phyloP scores from a whole-genome alignment of 1,140 invertebrate genomes.

The Heliconius eleuchia region DNA sequence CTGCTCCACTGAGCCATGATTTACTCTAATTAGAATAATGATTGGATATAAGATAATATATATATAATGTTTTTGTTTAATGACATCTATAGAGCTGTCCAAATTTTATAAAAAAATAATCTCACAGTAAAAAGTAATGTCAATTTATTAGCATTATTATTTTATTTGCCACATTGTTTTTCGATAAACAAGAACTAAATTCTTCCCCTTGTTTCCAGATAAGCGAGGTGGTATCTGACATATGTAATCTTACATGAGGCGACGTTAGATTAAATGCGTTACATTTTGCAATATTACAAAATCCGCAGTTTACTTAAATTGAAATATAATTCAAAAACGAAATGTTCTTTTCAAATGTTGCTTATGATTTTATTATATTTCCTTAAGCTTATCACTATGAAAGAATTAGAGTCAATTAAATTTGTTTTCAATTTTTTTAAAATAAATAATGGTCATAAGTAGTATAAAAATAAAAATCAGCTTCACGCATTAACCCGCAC shows the following conservation, averaged over 20 bases:
- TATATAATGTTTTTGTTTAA: too few species aligned
- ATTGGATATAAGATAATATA: too few species aligned
- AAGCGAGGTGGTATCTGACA: slow-evolving; percentile 54
- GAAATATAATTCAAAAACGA: background rate
- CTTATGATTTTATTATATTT: too few species aligned
- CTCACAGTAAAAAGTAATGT: background rate
- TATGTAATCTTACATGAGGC: slow-evolving; percentile 60
- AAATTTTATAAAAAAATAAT: background rate
- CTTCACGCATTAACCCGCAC: too few species aligned
- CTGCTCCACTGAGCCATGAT: too few species aligned
- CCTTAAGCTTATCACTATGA: too few species aligned
- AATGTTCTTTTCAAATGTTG: background rate
- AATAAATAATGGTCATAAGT: too few species aligned
- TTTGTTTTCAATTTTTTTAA: too few species aligned
- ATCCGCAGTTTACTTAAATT: background rate
- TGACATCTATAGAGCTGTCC: too few species aligned
- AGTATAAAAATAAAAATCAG: too few species aligned
- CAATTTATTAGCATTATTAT: background rate
- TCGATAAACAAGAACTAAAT: slow-evolving; percentile 12
- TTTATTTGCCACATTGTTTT: background rate
- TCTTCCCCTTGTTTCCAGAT: slow-evolving; percentile 29
- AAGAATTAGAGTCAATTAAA: too few species aligned
- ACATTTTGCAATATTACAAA: slow-evolving; percentile 13
- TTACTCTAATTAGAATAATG: too few species aligned
- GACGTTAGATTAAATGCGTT: slow-evolving; percentile 58